phyloP scores from a whole-genome alignment of 2,113 vertebrate genomes.

The Deroptyus accipitrinus region DNA sequence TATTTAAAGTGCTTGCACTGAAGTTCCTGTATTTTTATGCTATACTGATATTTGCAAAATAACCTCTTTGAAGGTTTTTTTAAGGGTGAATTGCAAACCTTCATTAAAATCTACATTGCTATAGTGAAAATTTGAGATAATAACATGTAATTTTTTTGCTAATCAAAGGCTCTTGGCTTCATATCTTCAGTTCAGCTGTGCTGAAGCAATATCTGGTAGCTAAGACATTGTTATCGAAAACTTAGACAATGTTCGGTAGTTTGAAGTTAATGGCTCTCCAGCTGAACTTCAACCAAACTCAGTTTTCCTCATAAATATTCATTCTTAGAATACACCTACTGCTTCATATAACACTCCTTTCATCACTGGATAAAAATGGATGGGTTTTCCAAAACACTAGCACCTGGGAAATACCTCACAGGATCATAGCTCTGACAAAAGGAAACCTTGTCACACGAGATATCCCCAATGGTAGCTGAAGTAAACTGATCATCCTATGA shows the following conservation, averaged over 20 bases:
- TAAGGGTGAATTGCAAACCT: fast-evolving
- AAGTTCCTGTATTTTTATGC: background rate
- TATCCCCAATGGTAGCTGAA: background rate
- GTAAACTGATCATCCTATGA: background rate
- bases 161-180: background rate
- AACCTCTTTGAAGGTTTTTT: background rate
- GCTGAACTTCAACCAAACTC: background rate
- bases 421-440: background rate
- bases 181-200: background rate
- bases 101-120: background rate
- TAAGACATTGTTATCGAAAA: background rate
- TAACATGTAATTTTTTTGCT: background rate
- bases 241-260: background rate
- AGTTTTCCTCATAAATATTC: background rate
- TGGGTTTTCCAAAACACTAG: background rate
- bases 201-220: background rate
- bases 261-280: background rate
- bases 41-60: background rate
- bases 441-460: background rate
- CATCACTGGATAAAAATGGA: background rate
- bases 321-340: background rate
- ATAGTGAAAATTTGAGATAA: background rate
- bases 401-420: background rate
- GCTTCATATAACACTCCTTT: background rate
- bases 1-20: background rate